Conservation (phyloP, 2,797 vertebrate species). For the Apogon talboti region DNA sequence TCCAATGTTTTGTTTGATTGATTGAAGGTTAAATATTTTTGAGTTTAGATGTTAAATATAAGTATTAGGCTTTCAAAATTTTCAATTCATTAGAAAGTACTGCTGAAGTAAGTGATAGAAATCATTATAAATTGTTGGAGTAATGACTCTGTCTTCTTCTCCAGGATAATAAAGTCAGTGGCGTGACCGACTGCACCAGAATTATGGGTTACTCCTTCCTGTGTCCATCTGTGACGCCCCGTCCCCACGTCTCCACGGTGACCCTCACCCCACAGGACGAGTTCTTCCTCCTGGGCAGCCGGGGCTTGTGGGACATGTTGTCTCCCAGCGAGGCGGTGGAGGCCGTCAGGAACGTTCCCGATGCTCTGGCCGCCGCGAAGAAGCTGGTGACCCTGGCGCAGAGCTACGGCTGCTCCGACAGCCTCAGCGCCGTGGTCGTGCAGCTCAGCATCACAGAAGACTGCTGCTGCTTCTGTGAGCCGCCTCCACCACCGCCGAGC, state of each 20-base stretch:
- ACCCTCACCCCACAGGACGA: slow-evolving; percentile 93
- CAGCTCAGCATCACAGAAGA: slow-evolving; percentile 94
- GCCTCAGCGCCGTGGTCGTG: slow-evolving; percentile 93
- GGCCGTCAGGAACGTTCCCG: slow-evolving; percentile 91
- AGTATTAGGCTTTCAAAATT: no score
- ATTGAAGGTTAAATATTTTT: no score
- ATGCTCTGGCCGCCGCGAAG: slow-evolving; percentile 92
- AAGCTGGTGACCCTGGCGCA: slow-evolving; percentile 96
- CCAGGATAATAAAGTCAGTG: slow-evolving; percentile 97
- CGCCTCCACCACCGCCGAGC: slow-evolving; percentile 87
- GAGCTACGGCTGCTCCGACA: slow-evolving; percentile 94
- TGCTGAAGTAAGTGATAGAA: not conserved
- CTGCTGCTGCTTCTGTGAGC: slow-evolving; percentile 95
- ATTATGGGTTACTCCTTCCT: slow-evolving; percentile 98
- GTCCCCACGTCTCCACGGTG: slow-evolving; percentile 91
- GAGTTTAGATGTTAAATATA: no score
- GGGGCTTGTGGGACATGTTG: slow-evolving; percentile 93
- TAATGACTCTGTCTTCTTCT: not conserved
- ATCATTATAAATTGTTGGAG: not conserved
- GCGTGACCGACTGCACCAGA: slow-evolving; percentile 93
- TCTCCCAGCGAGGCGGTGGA: slow-evolving; percentile 91
- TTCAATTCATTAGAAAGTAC: no score
- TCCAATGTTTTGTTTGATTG: no score
- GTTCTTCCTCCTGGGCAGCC: slow-evolving; percentile 95
- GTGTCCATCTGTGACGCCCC: slow-evolving; percentile 92